Conservation (phyloP, 2,888 invertebrate genomes). For the Saturnia japonica region DNA sequence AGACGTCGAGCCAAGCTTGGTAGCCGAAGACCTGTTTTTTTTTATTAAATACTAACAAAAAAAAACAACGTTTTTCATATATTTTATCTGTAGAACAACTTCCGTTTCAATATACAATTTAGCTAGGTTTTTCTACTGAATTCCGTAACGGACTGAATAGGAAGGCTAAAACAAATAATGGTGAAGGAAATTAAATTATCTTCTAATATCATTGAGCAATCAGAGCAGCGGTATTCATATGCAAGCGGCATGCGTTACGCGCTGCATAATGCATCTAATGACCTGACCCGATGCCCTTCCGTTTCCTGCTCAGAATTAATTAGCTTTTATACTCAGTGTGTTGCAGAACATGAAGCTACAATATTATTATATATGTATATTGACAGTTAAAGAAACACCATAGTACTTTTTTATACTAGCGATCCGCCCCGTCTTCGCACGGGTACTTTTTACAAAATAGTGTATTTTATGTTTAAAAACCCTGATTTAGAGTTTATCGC, state of each 20-base stretch:
- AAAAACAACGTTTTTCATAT: not conserved
- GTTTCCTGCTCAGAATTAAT: conserved; percentile 70
- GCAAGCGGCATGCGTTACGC: conserved; percentile 54
- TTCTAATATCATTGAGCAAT: conserved; percentile 12
- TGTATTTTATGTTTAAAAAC: no score
- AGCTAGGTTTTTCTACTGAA: not conserved
- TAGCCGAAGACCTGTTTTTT: no score
- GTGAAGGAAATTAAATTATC: not conserved
- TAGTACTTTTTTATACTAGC: not conserved
- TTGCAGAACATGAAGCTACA: not conserved
- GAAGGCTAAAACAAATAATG: not conserved
- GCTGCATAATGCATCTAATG: conserved; percentile 76
- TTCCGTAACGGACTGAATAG: not conserved
- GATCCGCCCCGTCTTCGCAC: no score
- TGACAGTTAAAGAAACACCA: not conserved
- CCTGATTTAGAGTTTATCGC: no score
- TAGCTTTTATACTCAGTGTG: conserved; percentile 33
- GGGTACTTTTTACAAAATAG: no score
- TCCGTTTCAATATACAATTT: not conserved
- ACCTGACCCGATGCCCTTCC: conserved; percentile 75
- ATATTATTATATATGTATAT: conserved; percentile 1
- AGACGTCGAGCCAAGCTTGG: no score
- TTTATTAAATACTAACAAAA: not conserved
- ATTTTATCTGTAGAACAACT: not conserved
- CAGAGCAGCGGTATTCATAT: conserved; percentile 42